These are phyloP conservation scores for Drosophila saltans DNA, from an alignment of 1,140 invertebrate genomes.

Conservation along the genomic window DNA sequence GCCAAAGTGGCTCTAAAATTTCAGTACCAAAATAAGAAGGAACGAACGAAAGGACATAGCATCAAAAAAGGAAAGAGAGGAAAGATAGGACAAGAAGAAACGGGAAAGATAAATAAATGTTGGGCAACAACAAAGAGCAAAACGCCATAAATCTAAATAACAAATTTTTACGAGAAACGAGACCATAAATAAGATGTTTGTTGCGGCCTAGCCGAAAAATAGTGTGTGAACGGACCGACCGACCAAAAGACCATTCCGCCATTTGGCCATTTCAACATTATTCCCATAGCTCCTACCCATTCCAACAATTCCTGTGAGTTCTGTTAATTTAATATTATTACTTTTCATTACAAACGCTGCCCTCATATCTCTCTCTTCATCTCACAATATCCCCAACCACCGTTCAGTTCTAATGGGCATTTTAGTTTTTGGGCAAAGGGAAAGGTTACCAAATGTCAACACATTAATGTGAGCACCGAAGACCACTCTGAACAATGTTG, in stretches of 20 bases:
- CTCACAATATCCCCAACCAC: background rate
- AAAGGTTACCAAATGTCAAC: slow-evolving; percentile 64
- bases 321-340: slow-evolving; percentile 82
- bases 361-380: background rate
- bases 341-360: slow-evolving; percentile 74
- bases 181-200: slow-evolving; percentile 80
- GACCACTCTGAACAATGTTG: slow-evolving; percentile 19
- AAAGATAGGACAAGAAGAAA: slow-evolving; percentile 29
- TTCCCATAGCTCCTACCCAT: slow-evolving; percentile 38
- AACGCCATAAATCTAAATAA: slow-evolving; percentile 80
- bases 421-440: slow-evolving; percentile 25
- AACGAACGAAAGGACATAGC: slow-evolving; percentile 21
- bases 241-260: slow-evolving; percentile 27
- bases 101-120: slow-evolving; percentile 74
- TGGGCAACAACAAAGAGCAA: slow-evolving; percentile 77
- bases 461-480: slow-evolving; percentile 59
- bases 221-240: slow-evolving; percentile 35
- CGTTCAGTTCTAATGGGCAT: slow-evolving; percentile 26
- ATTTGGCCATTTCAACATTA: slow-evolving; percentile 22
- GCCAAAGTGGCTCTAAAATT: slow-evolving; percentile 77
- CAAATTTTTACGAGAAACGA: slow-evolving; percentile 81
- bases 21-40: slow-evolving; percentile 64
- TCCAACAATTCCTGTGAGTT: slow-evolving; percentile 74
- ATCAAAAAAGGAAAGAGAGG: slow-evolving; percentile 29
- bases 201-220: slow-evolving; percentile 51